Base-by-base conservation (phyloP, 2,113 vertebrate species). In the Oenanthe oenanthe region DNA sequence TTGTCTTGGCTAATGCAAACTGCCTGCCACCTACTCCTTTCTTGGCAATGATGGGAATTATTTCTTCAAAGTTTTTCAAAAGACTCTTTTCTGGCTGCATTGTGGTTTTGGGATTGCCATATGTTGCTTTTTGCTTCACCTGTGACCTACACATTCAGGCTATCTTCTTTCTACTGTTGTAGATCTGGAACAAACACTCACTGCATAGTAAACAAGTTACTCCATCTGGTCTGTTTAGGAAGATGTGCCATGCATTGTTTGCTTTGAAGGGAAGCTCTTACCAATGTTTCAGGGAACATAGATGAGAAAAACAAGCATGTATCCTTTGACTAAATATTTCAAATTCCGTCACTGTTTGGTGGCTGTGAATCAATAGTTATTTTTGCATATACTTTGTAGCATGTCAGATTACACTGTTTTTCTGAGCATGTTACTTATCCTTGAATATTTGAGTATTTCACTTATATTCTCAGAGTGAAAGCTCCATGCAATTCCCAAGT, bases 181-280 rank as follows among this genome's bases (percentile, higher is more conserved):
- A 36, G 43, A 15, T 65, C 74, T 88, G 87, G 62, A 95, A 89
- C 73, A 92, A 65, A 15, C 51, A 21, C 58, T 83, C 15, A 14
- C 42, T 90, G 88, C 38, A 28, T 31, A 66, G 74, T 82, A 95
- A 95, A 86, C 75, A 96, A 74, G 68, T 74, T 80, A 32, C 60
- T 89, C 66, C 81, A 70, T 95, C 78, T 92, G 74, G 29, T 54
- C 74, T 10, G 0, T 61, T 83, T 24, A 73, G 67, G 63, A 89
- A 25, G 62, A 89, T 47, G 29, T 57, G 47, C 70, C 14, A 5
- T 66, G 17, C 0, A 0, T 42, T 71, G 61, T 88, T 85, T 67
- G 43, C 74, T 72, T 70, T 76, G 56, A 56, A 88, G 77, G 54
- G 88, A 79, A 77, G 38, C 31, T 78, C 36, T 66, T 74, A 15